Evolutionary conservation across 2,797 vertebrate species (phyloP), one percentile per base, ranked within the genome.

Genomic region (Melanogrammus aeglefinus): DNA sequence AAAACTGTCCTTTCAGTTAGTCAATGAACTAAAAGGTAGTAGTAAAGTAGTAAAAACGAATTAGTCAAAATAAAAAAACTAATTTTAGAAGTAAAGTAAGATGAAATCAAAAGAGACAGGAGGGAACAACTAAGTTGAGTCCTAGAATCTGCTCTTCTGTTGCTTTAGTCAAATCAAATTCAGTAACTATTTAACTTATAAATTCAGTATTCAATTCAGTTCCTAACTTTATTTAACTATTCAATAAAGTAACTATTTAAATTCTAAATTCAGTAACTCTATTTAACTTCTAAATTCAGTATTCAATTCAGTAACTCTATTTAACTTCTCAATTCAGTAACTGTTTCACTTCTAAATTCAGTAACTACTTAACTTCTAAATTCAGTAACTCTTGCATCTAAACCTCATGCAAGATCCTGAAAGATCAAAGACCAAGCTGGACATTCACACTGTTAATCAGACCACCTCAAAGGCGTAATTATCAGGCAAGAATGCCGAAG

Each of bases 401-500:
- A 63, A 63, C 12, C n/a, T 7, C 2, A n/a, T 21, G 63, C n/a
- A 8, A 69, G 63, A 27, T 69, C 4, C 4, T 27, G 57, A 63
- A 63, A 63, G n/a, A 24, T 69, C 21, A 63, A 63, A 63, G n/a
- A n/a, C 57, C 57, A 24, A 24, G 21, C 21, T 63, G 57, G n/a
- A 9, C 21, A 24, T 63, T 63, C 57, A 63, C 57, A 24, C n/a
- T 69, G 41, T 29, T 31, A 16, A 18, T 35, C 70, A 31, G 29
- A 72, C 18, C 51, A 21, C 33, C 75, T 72, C 1, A 41, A 24
- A 16, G 39, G 24, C 74, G 78, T 41, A 18, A 81, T 81, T 81
- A 85, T 79, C 75, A 39, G 74, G 41, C 70, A 79, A 79, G 80
- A 85, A 85, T 81, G 81, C 76, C 76, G 73, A 82, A 86, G 41